Conservation (phyloP, 2,113 vertebrate genomes). For the Cebus imitator region DNA sequence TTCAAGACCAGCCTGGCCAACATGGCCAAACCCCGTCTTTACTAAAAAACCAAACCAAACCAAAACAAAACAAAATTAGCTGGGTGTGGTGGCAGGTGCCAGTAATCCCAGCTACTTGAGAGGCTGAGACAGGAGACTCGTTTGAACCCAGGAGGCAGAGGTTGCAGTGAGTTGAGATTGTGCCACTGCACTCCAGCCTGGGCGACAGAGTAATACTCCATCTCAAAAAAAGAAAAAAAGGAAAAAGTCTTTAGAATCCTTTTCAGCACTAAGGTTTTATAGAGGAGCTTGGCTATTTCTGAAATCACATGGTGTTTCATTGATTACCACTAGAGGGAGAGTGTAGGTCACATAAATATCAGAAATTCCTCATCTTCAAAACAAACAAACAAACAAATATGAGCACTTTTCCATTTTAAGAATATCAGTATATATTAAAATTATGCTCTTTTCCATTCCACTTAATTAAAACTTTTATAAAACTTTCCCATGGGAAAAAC, state of each 20-base stretch:
- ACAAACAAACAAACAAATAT: neutral
- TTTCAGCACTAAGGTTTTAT: neutral
- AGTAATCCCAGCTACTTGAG: too few relatives aligned
- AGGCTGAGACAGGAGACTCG: too few relatives aligned
- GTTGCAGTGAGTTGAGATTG: too few relatives aligned
- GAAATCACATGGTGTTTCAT: neutral
- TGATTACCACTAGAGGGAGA: slow-evolving; percentile 65
- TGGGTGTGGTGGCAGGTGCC: too few relatives aligned
- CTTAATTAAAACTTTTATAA: slow-evolving; percentile 31
- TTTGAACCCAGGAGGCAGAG: too few relatives aligned
- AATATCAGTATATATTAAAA: slow-evolving; percentile 40
- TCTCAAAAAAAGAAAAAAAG: neutral
- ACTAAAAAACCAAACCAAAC: too few relatives aligned
- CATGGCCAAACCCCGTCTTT: too few relatives aligned
- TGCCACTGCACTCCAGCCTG: too few relatives aligned
- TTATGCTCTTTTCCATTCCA: neutral
- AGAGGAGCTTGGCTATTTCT: neutral
- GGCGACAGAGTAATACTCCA: too few relatives aligned
- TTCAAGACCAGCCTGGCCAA: too few relatives aligned
- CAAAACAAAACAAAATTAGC: too few relatives aligned
- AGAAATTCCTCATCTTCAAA: slow-evolving; percentile 29
- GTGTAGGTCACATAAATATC: neutral
- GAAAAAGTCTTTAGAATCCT: neutral
- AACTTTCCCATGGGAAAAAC: neutral
- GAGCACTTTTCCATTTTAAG: neutral